Evolutionary conservation across 2,888 invertebrate species (phyloP).

Genomic region (Idaea biselata): DNA sequence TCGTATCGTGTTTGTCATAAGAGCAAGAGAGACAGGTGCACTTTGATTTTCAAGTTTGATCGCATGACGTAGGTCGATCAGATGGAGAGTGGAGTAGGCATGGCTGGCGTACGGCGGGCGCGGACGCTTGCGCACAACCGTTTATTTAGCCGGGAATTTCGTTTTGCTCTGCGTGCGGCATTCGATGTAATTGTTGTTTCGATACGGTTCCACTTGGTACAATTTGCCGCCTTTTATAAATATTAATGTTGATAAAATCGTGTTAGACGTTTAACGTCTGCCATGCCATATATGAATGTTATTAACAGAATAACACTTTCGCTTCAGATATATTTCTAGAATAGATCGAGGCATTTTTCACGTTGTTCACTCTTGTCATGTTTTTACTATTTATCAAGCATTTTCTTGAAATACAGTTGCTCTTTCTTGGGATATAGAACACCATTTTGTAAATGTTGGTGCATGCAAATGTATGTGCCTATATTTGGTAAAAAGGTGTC

Average conservation of each 20-base stretch:
- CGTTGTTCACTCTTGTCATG: not conserved
- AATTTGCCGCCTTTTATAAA: slow-evolving; percentile 39
- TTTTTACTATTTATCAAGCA: not conserved
- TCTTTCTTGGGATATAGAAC: too few species aligned
- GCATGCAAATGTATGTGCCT: too few species aligned
- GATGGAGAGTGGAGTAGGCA: slow-evolving; percentile 31
- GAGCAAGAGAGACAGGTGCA: slow-evolving; percentile 55
- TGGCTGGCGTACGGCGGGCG: slow-evolving; percentile 47
- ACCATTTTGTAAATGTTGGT: too few species aligned
- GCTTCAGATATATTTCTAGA: slow-evolving; percentile 5
- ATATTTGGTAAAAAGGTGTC: too few species aligned
- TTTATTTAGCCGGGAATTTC: slow-evolving; percentile 58
- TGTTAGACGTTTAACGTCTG: slow-evolving; percentile 21
- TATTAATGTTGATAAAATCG: slow-evolving; percentile 36
- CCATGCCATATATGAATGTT: not conserved
- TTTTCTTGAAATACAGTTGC: not conserved
- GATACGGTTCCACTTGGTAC: slow-evolving; percentile 51
- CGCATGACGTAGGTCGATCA: slow-evolving; percentile 26
- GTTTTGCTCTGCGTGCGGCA: slow-evolving; percentile 56
- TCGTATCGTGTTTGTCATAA: slow-evolving; percentile 26
- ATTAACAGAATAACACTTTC: not conserved
- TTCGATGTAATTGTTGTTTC: slow-evolving; percentile 62
- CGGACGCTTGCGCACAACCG: slow-evolving; percentile 49
- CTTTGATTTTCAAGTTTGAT: slow-evolving; percentile 47
- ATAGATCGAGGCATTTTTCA: not conserved